Conservation (phyloP, 2,113 vertebrate genomes). For the Gobius niger region DNA sequence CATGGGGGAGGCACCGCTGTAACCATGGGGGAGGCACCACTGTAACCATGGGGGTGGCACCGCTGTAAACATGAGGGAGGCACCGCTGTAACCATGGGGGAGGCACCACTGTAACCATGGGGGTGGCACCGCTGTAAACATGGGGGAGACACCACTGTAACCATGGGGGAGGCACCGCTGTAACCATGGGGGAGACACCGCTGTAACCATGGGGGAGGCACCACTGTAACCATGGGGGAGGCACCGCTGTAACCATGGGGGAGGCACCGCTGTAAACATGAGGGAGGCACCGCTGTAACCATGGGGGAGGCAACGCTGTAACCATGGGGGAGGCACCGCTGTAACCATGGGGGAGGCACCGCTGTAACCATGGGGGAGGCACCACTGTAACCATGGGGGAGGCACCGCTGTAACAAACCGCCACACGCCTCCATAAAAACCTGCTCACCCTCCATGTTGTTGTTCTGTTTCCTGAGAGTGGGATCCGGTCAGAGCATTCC, state of each 20-base stretch:
- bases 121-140: conserved; percentile 32
- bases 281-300: too few relatives aligned
- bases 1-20: not conserved
- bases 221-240: conserved; percentile 19
- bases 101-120: conserved; percentile 20
- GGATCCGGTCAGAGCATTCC: conserved; percentile 52
- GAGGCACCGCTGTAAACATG: too few relatives aligned
- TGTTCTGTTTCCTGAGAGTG: conserved; percentile 38
- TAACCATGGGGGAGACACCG: conserved; percentile 20
- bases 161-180: conserved; percentile 9
- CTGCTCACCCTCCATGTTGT: conserved; percentile 3
- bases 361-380: conserved; percentile 19
- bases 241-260: conserved; percentile 22
- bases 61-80: too few relatives aligned
- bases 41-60: conserved; percentile 19
- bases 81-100: conserved; percentile 24
- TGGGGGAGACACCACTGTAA: not conserved
- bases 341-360: conserved; percentile 19
- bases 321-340: conserved; percentile 18
- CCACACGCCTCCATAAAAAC: conserved; percentile 7
- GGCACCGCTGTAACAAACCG: conserved; percentile 13
- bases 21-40: conserved; percentile 20
- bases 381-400: conserved; percentile 21
- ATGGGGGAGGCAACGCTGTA: not conserved
- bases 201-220: conserved; percentile 19